Conservation (phyloP, 2,888 invertebrate genomes). For the Acleris holmiana region DNA sequence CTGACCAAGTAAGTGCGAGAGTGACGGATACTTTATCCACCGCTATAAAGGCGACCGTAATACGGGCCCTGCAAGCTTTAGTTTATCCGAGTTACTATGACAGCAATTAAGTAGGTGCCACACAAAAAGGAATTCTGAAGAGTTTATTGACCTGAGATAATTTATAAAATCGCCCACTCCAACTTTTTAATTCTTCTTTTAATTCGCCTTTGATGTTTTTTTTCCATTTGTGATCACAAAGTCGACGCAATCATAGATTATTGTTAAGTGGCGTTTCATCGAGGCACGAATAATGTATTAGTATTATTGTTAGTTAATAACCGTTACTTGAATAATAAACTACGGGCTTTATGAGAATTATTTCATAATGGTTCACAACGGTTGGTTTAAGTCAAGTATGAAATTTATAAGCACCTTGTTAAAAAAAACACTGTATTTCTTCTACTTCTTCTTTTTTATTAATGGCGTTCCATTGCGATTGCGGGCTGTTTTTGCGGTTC, state of each 20-base stretch:
- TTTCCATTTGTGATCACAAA: conserved; percentile 5
- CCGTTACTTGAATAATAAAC: neutral
- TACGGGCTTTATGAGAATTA: neutral
- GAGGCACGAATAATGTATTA: neutral
- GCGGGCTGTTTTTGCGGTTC: too few species aligned
- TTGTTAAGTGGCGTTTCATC: conserved; percentile 12
- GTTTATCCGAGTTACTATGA: conserved; percentile 25
- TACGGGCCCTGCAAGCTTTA: too few species aligned
- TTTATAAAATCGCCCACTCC: conserved; percentile 38
- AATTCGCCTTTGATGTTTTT: conserved; percentile 11
- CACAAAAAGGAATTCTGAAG: conserved; percentile 11
- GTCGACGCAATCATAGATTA: conserved; percentile 13
- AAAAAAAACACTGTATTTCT: too few species aligned
- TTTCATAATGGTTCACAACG: too few species aligned
- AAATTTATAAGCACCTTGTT: too few species aligned
- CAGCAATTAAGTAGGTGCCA: conserved; percentile 38
- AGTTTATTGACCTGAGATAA: conserved; percentile 43
- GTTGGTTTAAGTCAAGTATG: too few species aligned
- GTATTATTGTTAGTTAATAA: neutral
- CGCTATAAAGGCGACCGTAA: too few species aligned
- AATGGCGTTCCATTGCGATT: too few species aligned
- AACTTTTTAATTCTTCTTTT: conserved; percentile 12
- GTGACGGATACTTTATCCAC: too few species aligned
- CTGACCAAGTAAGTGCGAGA: too few species aligned
- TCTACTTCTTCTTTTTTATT: too few species aligned